A percentile compares a stretch with the other conserved stretches of the same genome.
phyloP scores from a whole-genome alignment of 1,140 invertebrate genomes.

The Dysdera silvatica region DNA sequence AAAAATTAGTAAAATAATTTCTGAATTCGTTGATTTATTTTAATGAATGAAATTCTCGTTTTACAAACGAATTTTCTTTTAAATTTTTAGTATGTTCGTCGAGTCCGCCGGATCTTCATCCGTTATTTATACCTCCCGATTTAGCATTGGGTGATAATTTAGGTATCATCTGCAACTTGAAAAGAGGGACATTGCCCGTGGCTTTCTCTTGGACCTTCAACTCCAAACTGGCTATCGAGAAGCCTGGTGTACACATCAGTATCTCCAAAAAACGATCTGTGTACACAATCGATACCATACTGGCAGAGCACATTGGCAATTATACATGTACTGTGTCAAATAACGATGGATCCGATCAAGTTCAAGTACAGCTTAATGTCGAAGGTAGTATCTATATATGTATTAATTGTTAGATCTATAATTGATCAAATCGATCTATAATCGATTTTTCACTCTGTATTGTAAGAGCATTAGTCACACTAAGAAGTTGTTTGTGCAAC shows the following conservation, averaged over 20 bases:
- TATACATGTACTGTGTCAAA: conserved; percentile 12
- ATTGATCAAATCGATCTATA: too few species aligned
- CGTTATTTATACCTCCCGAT: conserved; percentile 6
- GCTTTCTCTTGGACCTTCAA: conserved; percentile 7
- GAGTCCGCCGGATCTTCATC: conserved; percentile 5
- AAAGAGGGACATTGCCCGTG: conserved; percentile 14
- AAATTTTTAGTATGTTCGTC: not conserved
- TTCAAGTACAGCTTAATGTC: not conserved
- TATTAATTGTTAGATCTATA: too few species aligned
- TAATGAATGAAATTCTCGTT: too few species aligned
- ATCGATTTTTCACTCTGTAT: too few species aligned
- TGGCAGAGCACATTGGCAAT: conserved; percentile 4
- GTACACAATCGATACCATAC: not conserved
- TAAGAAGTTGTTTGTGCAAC: too few species aligned
- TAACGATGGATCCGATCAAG: not conserved
- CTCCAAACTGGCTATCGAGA: not conserved
- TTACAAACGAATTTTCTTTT: too few species aligned
- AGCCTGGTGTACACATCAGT: not conserved
- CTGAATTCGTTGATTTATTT: too few species aligned
- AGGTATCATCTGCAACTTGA: conserved; percentile 6
- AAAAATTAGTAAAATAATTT: too few species aligned
- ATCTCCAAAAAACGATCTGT: not conserved
- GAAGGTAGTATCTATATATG: conserved; percentile 1
- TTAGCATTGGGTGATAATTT: conserved; percentile 10
- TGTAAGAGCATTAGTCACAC: too few species aligned